A percentile compares a stretch with the other conserved stretches of the same genome.
Conservation (phyloP, 1,140 invertebrate genomes). For the Drosophila baimaii region DNA sequence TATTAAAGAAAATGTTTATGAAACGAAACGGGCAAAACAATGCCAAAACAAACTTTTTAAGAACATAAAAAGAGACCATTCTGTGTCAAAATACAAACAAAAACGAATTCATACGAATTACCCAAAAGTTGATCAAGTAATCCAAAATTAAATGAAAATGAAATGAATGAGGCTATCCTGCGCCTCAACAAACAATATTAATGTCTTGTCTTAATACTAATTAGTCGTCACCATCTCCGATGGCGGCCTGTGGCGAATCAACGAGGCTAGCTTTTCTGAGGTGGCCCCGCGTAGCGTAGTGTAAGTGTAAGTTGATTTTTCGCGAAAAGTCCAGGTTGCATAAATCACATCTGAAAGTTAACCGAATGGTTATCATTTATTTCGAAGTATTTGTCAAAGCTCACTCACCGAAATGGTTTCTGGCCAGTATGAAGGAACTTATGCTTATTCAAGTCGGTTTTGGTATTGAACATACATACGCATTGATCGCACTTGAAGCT, state of each 20-base stretch:
- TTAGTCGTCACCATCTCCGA: neutral
- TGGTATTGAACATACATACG: constrained; percentile 17
- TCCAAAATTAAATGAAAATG: neutral
- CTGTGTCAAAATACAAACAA: neutral
- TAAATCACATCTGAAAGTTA: constrained; percentile 35
- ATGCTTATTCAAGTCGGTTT: constrained; percentile 42
- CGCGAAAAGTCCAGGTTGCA: constrained; percentile 33
- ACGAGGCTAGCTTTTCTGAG: constrained; percentile 6
- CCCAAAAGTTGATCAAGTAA: neutral
- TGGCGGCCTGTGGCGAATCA: neutral
- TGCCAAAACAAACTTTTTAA: neutral
- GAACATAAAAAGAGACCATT: neutral
- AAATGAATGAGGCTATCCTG: neutral
- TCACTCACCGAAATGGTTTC: constrained; percentile 34
- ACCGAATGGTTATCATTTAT: neutral
- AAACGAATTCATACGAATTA: neutral
- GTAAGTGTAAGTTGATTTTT: constrained; percentile 26
- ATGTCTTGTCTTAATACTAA: neutral
- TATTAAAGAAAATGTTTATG: neutral
- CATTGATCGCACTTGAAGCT: constrained; percentile 36
- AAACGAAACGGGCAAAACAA: neutral
- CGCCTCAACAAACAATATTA: neutral
- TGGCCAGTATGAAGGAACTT: constrained; percentile 28
- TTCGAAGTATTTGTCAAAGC: neutral
- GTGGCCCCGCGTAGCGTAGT: constrained; percentile 24